These are phyloP conservation scores for Cordylochernes scorpioides DNA, from an alignment of 2,888 invertebrate species.

Conservation along the genomic window DNA sequence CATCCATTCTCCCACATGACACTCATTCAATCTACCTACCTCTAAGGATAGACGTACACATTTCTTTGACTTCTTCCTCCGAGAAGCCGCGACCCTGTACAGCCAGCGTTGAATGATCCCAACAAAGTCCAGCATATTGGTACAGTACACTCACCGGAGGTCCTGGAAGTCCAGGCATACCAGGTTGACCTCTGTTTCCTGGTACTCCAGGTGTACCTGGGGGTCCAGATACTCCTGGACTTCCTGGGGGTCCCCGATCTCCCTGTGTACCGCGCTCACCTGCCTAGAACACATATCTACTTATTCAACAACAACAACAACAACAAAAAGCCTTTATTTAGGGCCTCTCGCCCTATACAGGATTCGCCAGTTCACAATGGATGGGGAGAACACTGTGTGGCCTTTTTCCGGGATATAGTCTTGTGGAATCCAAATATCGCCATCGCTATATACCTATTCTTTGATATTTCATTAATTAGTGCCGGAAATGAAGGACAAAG, in stretches of 20 bases:
- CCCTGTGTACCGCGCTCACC: conserved; percentile 32
- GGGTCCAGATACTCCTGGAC: conserved; percentile 32
- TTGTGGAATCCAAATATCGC: too few relatives aligned
- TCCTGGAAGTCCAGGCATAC: conserved; percentile 23
- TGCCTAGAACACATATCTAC: conserved; percentile 22
- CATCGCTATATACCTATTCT: too few relatives aligned
- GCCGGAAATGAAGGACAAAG: too few relatives aligned
- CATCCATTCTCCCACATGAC: too few relatives aligned
- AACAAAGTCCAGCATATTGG: not conserved
- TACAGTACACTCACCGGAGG: conserved; percentile 19
- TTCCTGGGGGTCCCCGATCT: conserved; percentile 29
- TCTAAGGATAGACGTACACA: conserved; percentile 48
- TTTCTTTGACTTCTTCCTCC: conserved; percentile 46
- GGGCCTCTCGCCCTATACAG: too few relatives aligned
- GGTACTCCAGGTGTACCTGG: conserved; percentile 33
- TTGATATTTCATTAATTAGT: too few relatives aligned
- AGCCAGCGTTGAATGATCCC: not conserved
- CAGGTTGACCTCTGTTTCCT: conserved; percentile 25
- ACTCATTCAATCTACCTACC: conserved; percentile 29
- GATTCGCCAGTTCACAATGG: too few relatives aligned
- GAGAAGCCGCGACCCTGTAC: conserved; percentile 35
- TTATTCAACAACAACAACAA: not conserved
- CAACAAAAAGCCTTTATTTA: not conserved
- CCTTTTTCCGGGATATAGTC: too few relatives aligned
- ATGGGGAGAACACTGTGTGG: too few relatives aligned